Base-by-base conservation (phyloP, 2,113 vertebrate species). In the Mola mola region DNA sequence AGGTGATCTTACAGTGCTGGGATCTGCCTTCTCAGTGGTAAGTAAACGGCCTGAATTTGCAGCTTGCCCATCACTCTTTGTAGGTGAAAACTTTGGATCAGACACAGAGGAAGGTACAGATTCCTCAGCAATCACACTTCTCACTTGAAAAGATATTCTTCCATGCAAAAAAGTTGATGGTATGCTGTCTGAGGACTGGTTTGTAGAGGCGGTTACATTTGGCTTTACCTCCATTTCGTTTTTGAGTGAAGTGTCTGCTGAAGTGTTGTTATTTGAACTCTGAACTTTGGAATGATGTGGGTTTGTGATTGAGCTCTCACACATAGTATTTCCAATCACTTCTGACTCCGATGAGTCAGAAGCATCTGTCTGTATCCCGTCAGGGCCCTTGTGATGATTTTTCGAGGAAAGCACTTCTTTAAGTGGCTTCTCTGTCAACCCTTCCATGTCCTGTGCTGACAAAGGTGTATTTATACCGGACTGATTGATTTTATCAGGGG, bases 111-210 rank as follows among this genome's bases (percentile, higher is more conserved):
- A 72, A 66, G 43, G 38, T 55, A 29, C 44, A 62, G 52, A 56
- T 64, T 78, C 72, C 47, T 78, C 20, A 50, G 36, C 1, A 0
- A 47, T 68, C 56, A 38, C 52, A 19, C 20, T 5, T 11, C 40
- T 58, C 43, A 46, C 40, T 5, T 81, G 57, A 67, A 59, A 36
- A 53, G 74, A 67, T 9, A 0, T 17, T 51, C 53, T 72, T 65
- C 79, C 47, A 66, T 63, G 62, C 52, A 58, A 70, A 53, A 31
- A 61, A 56, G 46, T 52, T 43, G 72, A 73, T 58, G 61, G 66
- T 29, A 36, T 29, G 38, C 26, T 24, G 12, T 72, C 40, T 13
- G 55, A 38, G 11, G 4, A 11, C 15, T 28, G 16, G 10, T 19
- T 68, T 26, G 61, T 10, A 24, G 34, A 53, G 21, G n/a, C n/a